Evolutionary conservation across 2,797 vertebrate species (phyloP), one percentile per base, ranked within the genome.

Genomic region (Aldrovandia affinis): DNA sequence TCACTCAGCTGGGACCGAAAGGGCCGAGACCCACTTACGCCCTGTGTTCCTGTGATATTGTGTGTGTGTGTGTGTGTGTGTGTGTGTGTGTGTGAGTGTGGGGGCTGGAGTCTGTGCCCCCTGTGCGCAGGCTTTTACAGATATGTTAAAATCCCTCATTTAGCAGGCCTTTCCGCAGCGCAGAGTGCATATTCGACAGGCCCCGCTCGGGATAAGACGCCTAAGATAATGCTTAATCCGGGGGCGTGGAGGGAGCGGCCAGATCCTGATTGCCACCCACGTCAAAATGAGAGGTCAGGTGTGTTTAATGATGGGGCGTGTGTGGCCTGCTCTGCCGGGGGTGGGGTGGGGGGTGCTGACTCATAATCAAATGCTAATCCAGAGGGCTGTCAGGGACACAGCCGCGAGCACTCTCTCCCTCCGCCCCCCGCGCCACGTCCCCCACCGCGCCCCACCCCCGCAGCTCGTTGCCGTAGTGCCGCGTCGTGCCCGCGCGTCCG

Each of bases 241-340:
- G 83, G 39, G 68, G 65, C 78, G 33, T 78, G 70, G 57, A 80
- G 36, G 36, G 55, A 47, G 75, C 63, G 2, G 57, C 80, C 39
- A 83, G 80, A 81, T 84, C 89, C 87, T 90, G 92, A 88, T 89
- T 87, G 86, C 88, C 85, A 78, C 88, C 94, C 93, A 95, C 89
- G 86, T 91, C 70, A 75, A 44, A 75, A 75, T 93, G 93, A 94
- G 87, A 91, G 94, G 94, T 91, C 94, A 94, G 92, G 92, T 91
- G 90, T 87, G 87, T 89, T 91, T 92, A 92, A 94, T 88, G 92
- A 88, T 47, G 86, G 87, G 86, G 88, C 88, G 47, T 9, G 77
- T 88, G 78, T 83, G 83, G 89, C 85, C 87, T 81, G 75, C 73
- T 83, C 89, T 91, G 90, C 92, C 92, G 88, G 88, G 90, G 86